Conservation (phyloP, 2,113 vertebrate species). For the Ardeotis arabs region DNA sequence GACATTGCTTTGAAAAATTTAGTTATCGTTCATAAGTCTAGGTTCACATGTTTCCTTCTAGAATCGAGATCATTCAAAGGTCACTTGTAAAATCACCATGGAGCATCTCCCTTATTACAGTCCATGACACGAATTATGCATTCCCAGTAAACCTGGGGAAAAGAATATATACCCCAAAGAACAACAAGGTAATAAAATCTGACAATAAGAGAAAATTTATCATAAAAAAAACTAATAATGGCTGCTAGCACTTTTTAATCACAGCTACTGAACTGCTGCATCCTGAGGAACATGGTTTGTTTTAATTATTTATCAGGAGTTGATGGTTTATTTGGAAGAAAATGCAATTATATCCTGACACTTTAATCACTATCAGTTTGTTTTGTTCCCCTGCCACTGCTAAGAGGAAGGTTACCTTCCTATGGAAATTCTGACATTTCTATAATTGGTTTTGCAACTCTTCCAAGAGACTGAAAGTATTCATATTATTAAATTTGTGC, state of each 20-base stretch:
- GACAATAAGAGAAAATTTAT: conserved; percentile 60
- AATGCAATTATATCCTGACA: conserved; percentile 68
- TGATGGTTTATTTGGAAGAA: conserved; percentile 69
- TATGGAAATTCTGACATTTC: conserved; percentile 63
- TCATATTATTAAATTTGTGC: conserved; percentile 27
- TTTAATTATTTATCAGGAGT: conserved; percentile 74
- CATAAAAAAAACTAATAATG: conserved; percentile 61
- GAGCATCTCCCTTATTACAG: neutral
- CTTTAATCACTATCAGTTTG: conserved; percentile 69
- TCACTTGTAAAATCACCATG: conserved; percentile 39
- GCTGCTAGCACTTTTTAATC: conserved; percentile 66
- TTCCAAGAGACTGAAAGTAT: conserved; percentile 47
- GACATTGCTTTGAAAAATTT: conserved; percentile 9
- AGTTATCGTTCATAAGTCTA: conserved; percentile 14
- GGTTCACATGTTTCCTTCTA: conserved; percentile 3
- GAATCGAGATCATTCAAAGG: conserved; percentile 10
- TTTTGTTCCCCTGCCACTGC: conserved; percentile 55
- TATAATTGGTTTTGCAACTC: conserved; percentile 51
- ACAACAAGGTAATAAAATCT: conserved; percentile 51
- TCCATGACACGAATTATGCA: neutral
- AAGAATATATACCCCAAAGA: conserved; percentile 42
- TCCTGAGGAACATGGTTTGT: conserved; percentile 51
- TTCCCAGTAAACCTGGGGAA: conserved; percentile 21
- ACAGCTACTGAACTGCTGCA: conserved; percentile 52
- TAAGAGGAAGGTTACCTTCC: conserved; percentile 62